These are phyloP conservation scores for Hypercompe scribonia DNA, from an alignment of 2,888 invertebrate genomes.

Conservation along the genomic window DNA sequence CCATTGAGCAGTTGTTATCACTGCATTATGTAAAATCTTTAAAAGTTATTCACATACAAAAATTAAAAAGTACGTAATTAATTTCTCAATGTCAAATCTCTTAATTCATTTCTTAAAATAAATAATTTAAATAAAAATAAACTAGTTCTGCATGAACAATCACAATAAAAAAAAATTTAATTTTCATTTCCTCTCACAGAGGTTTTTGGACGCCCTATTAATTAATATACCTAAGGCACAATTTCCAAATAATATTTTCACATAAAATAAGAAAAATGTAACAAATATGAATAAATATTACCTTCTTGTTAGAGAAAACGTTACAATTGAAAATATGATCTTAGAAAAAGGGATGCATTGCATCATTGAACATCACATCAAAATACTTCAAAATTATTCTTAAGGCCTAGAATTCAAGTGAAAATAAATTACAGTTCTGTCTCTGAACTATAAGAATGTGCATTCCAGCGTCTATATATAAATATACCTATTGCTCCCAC, in stretches of 20 bases:
- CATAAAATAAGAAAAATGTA: slow-evolving; percentile 13
- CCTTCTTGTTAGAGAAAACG: slow-evolving; percentile 27
- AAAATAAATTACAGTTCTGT: slow-evolving; percentile 65
- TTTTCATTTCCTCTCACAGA: slow-evolving; percentile 30
- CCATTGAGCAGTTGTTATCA: background rate
- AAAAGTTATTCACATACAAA: slow-evolving; percentile 23
- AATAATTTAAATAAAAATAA: slow-evolving; percentile 30
- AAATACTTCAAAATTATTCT: slow-evolving; percentile 50
- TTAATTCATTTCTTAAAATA: slow-evolving; percentile 25
- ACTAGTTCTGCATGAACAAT: slow-evolving; percentile 23
- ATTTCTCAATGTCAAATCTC: slow-evolving; percentile 24
- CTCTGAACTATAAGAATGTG: slow-evolving; percentile 62
- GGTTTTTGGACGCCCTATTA: slow-evolving; percentile 27
- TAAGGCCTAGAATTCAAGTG: slow-evolving; percentile 44
- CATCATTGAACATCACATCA: slow-evolving; percentile 36
- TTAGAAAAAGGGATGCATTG: slow-evolving; percentile 34
- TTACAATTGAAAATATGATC: slow-evolving; percentile 32
- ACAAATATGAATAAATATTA: slow-evolving; percentile 15
- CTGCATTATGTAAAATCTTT: background rate
- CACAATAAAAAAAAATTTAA: slow-evolving; percentile 24
- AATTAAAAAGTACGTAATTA: slow-evolving; percentile 16
- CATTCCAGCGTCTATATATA: slow-evolving; percentile 80
- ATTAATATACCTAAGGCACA: slow-evolving; percentile 52
- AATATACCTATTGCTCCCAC: slow-evolving; percentile 80
- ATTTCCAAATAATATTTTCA: slow-evolving; percentile 42